Conservation (phyloP, 2,797 vertebrate genomes). For the Coregonus suidteri region DNA sequence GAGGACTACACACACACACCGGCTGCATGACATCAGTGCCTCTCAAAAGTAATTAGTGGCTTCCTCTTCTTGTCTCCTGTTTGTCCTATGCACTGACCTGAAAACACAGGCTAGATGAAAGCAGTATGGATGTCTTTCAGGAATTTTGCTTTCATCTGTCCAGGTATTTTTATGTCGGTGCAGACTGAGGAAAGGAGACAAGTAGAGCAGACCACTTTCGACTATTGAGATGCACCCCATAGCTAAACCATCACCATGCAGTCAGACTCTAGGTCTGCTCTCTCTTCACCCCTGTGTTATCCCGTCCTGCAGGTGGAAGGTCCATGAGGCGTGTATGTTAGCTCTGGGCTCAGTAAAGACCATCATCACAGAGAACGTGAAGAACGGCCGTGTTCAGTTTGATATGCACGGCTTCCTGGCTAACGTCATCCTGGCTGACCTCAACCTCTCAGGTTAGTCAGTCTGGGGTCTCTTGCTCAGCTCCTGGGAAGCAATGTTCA, state of each 20-base stretch:
- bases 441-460: conserved; percentile 87
- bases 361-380: conserved; percentile 93
- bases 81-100: neutral
- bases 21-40: neutral
- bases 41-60: neutral
- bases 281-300: neutral
- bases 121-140: neutral
- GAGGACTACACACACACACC: conserved; percentile 43
- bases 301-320: conserved; percentile 88
- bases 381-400: conserved; percentile 92
- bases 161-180: neutral
- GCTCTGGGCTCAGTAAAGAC: conserved; percentile 96
- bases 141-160: neutral
- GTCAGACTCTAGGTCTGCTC: neutral
- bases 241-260: neutral
- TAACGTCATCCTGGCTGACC: conserved; percentile 90
- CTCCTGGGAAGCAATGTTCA: neutral
- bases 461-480: neutral
- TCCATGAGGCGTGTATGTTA: conserved; percentile 97
- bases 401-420: conserved; percentile 98
- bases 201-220: neutral
- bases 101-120: neutral
- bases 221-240: neutral
- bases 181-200: neutral
- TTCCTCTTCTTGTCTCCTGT: neutral